Conservation (phyloP, 2,113 vertebrate genomes). For the Calidris pygmaea region DNA sequence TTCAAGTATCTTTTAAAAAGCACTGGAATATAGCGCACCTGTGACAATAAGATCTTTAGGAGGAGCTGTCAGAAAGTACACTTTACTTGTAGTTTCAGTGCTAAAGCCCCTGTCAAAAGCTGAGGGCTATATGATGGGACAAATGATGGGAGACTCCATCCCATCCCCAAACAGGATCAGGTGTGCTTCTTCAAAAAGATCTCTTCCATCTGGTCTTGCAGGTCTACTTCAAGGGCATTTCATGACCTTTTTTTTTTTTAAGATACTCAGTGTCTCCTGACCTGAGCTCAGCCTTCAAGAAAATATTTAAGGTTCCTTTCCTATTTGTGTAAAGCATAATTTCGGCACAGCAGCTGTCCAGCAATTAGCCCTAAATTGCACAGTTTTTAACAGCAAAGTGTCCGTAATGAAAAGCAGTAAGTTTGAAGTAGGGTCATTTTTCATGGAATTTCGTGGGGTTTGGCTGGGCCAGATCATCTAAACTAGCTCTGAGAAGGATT, state of each 20-base stretch:
- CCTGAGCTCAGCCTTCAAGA: not conserved
- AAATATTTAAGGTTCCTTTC: not conserved
- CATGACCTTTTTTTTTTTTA: not conserved
- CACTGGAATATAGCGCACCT: slow-evolving; percentile 62
- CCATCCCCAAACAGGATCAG: not conserved
- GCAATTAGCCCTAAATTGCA: not conserved
- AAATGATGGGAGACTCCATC: not conserved
- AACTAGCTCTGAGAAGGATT: not conserved
- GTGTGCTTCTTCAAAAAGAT: not conserved
- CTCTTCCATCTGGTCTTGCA: not conserved
- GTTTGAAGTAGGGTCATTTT: not conserved
- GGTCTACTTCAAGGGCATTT: not conserved
- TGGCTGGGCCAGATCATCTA: not conserved
- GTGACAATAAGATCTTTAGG: slow-evolving; percentile 77
- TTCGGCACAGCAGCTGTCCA: not conserved
- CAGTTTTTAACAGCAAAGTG: not conserved
- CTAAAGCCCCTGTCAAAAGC: not conserved
- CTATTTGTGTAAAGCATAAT: not conserved
- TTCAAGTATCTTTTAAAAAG: slow-evolving; percentile 72
- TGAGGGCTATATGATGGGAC: not conserved
- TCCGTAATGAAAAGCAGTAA: not conserved
- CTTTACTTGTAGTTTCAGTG: slow-evolving; percentile 56
- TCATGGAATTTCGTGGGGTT: not conserved
- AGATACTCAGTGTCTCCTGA: not conserved
- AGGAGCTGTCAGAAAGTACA: slow-evolving; percentile 62